Conservation (phyloP, 1,140 invertebrate species). For the Idris sp. region DNA sequence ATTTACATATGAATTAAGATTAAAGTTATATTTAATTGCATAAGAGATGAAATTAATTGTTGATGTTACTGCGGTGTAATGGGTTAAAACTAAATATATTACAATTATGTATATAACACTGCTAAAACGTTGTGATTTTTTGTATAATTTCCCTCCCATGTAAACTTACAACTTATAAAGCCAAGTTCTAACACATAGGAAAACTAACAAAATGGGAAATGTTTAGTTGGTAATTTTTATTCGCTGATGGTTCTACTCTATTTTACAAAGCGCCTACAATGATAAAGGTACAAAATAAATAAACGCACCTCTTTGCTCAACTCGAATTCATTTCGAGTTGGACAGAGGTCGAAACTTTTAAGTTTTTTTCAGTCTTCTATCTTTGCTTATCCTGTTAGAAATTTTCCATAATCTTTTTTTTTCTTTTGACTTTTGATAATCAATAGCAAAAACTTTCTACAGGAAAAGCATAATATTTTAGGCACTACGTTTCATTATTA, state of each 20-base stretch:
- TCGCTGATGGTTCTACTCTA: conserved; percentile 18
- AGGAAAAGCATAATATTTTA: too few species aligned
- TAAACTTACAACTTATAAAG: too few species aligned
- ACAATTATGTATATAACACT: conserved; percentile 71
- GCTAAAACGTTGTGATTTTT: conserved; percentile 38
- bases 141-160: neutral
- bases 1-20: conserved; percentile 66
- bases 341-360: conserved; percentile 17
- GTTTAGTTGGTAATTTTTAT: conserved; percentile 30
- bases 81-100: conserved; percentile 75
- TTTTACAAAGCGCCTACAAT: conserved; percentile 30
- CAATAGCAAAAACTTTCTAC: too few species aligned
- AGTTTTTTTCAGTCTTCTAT: conserved; percentile 34
- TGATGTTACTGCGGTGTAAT: conserved; percentile 75
- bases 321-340: conserved; percentile 8
- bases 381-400: conserved; percentile 12
- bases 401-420: too few species aligned
- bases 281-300: conserved; percentile 50
- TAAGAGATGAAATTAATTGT: conserved; percentile 70
- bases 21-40: conserved; percentile 70
- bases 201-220: conserved; percentile 10
- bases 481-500: too few species aligned
- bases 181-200: neutral
- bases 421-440: too few species aligned
- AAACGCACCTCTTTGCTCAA: conserved; percentile 9